Evolutionary conservation across 2,113 vertebrate genomes (phyloP), one percentile per base, ranked within the genome.

Genomic region (Leiothrix lutea): DNA sequence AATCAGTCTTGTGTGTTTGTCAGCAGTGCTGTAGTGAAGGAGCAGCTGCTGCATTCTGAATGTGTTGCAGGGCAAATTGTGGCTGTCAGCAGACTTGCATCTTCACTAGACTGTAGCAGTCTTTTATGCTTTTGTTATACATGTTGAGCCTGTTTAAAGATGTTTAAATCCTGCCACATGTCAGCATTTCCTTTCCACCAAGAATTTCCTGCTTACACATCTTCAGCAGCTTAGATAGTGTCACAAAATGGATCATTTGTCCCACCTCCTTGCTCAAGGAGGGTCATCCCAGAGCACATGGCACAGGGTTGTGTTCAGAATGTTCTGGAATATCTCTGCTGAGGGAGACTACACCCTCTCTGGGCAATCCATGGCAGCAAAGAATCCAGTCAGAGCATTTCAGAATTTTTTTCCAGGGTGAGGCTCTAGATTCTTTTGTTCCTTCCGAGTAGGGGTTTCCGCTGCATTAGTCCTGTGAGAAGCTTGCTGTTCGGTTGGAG

Each of bases 111-210:
- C 47, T 54, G 14, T 29, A 50, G 65, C 60, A 78, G 60, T 20
- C 20, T 79, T 54, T 85, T 71, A 13, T 3, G 10, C 14, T 61
- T 64, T n/a, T 0, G 0, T 38, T 87, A 1, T 14, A 24, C 2
- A 4, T 1, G 0, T 9, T 35, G 20, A 80, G 18, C 28, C 33
- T 75, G 12, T 61, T 62, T 45, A 38, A 87, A 87, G 45, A 22
- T 50, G 5, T 50, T 60, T 4, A 23, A 31, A 40, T 84, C 48
- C 29, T 84, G 13, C 47, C 69, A 18, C 1, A 4, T 36, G 20
- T 78, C 48, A 84, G 44, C 26, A 44, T 78, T 84, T 78, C 24
- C 18, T 10, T 53, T 86, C 22, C 29, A 51, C 6, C 2, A 2
- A 22, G 12, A 48, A 74, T 70, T 85, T 20, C 8, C 21, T 50